Conservation (phyloP, 92 coral and sea anemone genomes). For the Palythoa heliodiscus region DNA sequence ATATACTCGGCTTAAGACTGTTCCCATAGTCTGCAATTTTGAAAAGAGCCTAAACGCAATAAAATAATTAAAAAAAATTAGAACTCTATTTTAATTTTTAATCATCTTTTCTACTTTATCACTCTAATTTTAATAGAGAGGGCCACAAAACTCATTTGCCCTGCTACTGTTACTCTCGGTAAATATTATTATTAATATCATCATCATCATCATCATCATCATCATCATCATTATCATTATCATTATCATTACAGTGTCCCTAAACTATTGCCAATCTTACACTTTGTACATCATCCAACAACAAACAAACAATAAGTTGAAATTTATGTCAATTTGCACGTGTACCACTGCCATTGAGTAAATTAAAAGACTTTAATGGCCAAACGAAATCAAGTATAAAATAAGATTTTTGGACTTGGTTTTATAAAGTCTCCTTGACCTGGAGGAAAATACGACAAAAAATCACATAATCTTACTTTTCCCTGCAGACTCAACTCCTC, state of each 20-base stretch:
- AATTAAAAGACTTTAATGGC: neutral
- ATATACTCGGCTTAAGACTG: conserved; percentile 39
- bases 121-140: no score
- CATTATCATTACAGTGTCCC: no score
- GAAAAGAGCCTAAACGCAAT: conserved; percentile 42
- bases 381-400: no score
- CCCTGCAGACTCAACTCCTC: conserved; percentile 66
- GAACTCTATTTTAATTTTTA: no score
- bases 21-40: conserved; percentile 45
- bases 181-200: no score
- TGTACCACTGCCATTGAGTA: neutral
- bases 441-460: neutral
- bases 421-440: neutral
- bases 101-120: no score
- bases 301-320: neutral
- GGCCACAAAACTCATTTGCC: no score
- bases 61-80: neutral
- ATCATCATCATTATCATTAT: no score
- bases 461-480: conserved; percentile 32
- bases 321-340: neutral
- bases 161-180: no score
- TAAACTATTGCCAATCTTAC: no score
- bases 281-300: neutral
- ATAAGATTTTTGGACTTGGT: no score
- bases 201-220: no score